Conservation (phyloP, 2,888 invertebrate genomes). For the Limnephilus auricula region DNA sequence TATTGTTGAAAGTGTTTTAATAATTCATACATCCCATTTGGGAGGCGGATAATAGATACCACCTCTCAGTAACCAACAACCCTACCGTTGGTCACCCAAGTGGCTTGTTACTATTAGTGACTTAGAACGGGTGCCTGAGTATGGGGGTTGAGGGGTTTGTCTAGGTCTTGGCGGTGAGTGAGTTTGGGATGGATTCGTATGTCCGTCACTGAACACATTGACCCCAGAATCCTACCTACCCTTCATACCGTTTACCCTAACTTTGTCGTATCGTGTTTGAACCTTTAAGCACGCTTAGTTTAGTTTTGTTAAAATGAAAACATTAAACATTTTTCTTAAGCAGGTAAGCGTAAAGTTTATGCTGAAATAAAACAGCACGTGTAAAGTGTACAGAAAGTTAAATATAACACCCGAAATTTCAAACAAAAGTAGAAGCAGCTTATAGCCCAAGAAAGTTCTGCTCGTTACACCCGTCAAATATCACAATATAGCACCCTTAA, state of each 20-base stretch:
- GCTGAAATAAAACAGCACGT: neutral
- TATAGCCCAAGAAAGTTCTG: neutral
- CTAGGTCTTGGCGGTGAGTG: too few relatives aligned
- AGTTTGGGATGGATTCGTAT: too few relatives aligned
- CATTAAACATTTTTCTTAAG: neutral
- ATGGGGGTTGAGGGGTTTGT: too few relatives aligned
- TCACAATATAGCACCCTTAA: constrained; percentile 41
- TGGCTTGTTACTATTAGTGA: too few relatives aligned
- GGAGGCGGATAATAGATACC: too few relatives aligned
- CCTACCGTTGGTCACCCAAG: too few relatives aligned
- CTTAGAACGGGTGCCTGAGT: too few relatives aligned
- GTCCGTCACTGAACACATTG: too few relatives aligned
- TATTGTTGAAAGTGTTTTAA: neutral
- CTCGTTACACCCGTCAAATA: neutral
- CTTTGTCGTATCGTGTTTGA: neutral
- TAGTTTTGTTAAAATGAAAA: neutral
- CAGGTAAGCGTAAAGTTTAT: neutral
- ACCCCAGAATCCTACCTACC: too few relatives aligned
- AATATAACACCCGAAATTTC: neutral
- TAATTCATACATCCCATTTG: neutral
- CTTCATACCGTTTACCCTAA: too few relatives aligned
- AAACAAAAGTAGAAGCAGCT: neutral
- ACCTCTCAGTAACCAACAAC: too few relatives aligned
- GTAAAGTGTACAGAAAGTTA: neutral
- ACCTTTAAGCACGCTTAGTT: neutral